Evolutionary conservation across 35 echinoderm and acorn worm genomes (phyloP).

Genomic region (Strongylocentrotus purpuratus): DNA sequence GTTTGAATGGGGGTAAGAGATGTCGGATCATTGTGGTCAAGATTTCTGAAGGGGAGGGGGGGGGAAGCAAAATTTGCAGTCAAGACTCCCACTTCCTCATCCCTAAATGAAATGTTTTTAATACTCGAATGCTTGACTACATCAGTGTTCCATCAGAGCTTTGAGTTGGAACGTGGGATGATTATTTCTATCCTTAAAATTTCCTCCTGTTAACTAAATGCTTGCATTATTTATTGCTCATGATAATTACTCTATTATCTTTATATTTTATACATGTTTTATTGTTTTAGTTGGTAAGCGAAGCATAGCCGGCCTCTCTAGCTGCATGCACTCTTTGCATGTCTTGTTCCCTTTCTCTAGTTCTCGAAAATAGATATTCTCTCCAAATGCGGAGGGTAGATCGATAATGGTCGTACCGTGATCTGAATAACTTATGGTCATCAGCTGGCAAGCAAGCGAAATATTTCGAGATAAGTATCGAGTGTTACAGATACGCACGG

Average conservation of each 20-base stretch:
- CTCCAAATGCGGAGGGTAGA: background rate
- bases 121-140: no score
- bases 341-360: background rate
- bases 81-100: background rate
- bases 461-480: background rate
- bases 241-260: no score
- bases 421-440: background rate
- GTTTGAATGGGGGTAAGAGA: background rate
- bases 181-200: background rate
- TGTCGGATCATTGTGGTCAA: background rate
- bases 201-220: background rate
- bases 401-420: background rate
- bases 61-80: background rate
- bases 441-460: background rate
- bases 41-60: background rate
- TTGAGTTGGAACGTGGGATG: background rate
- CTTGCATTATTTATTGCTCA: background rate
- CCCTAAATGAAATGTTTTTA: background rate
- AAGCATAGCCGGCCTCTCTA: no score
- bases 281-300: no score
- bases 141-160: no score
- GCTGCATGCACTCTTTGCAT: background rate
- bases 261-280: no score
- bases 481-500: background rate
- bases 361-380: background rate